phyloP scores from a whole-genome alignment of 2,888 invertebrate genomes.

The Ectemnius cavifrons region DNA sequence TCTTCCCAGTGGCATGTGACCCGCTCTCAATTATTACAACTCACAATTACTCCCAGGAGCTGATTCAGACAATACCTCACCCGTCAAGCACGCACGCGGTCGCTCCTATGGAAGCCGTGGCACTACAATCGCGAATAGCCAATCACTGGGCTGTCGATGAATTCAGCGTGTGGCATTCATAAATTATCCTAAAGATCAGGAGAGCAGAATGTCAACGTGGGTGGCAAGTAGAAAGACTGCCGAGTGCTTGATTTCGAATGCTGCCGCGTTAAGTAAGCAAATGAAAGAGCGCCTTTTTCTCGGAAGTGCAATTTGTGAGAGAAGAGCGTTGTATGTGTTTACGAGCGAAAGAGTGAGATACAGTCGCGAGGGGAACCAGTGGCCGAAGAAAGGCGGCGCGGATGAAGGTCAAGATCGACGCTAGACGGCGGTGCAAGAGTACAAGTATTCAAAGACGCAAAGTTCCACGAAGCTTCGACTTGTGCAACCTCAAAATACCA shows the following conservation, averaged over 20 bases:
- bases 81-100: too few species aligned
- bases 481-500: constrained; percentile 40
- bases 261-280: constrained; percentile 28
- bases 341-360: too few species aligned
- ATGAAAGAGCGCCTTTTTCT: constrained; percentile 34
- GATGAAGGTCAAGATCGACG: constrained; percentile 51
- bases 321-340: too few species aligned
- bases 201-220: too few species aligned
- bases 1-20: constrained; percentile 49
- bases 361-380: not conserved
- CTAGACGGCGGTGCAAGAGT: constrained; percentile 20
- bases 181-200: too few species aligned
- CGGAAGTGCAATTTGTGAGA: constrained; percentile 47
- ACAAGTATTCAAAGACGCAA: constrained; percentile 32
- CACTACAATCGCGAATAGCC: too few species aligned
- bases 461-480: constrained; percentile 46
- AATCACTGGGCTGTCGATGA: too few species aligned
- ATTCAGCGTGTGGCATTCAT: too few species aligned
- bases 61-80: not conserved
- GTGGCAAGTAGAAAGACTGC: too few species aligned
- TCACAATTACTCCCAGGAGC: constrained; percentile 45
- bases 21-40: constrained; percentile 57
- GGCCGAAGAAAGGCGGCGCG: constrained; percentile 29
- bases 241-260: not conserved
- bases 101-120: too few species aligned